These are phyloP conservation scores for Sciurus carolinensis DNA, from an alignment of 2,797 vertebrate species.

Conservation along the genomic window DNA sequence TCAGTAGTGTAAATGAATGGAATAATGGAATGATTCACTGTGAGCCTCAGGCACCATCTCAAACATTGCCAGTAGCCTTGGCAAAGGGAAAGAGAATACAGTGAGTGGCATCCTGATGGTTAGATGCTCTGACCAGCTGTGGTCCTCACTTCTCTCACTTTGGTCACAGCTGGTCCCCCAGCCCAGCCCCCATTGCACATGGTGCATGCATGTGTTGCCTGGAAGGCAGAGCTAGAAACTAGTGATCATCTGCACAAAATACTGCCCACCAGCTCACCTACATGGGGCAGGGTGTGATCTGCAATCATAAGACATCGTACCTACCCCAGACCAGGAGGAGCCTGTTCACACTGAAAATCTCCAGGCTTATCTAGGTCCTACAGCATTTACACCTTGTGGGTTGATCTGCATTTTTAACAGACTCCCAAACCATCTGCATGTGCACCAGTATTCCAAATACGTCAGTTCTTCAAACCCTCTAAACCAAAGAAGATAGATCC, in stretches of 20 bases:
- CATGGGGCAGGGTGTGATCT: rapidly evolving
- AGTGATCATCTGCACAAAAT: neutral
- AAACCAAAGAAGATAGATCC: neutral
- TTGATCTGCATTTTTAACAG: neutral
- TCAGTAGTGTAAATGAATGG: neutral
- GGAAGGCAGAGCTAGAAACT: neutral
- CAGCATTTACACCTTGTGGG: neutral
- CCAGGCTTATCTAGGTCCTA: neutral
- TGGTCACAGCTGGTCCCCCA: neutral
- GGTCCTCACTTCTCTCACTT: neutral
- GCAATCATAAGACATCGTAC: rapidly evolving
- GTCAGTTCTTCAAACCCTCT: neutral
- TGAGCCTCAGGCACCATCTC: neutral
- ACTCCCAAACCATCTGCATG: neutral
- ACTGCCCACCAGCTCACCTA: rapidly evolving
- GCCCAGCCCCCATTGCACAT: too few species aligned
- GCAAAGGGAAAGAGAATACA: neutral
- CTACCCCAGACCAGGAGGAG: neutral
- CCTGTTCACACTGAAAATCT: too few species aligned
- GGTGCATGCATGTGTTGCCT: neutral
- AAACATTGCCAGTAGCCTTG: neutral
- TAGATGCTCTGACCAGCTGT: neutral
- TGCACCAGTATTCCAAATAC: neutral
- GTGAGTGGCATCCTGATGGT: neutral
- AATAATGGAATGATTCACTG: neutral